phyloP scores from a whole-genome alignment of 92 coral and sea anemone genomes.

The Plumapathes pennacea region DNA sequence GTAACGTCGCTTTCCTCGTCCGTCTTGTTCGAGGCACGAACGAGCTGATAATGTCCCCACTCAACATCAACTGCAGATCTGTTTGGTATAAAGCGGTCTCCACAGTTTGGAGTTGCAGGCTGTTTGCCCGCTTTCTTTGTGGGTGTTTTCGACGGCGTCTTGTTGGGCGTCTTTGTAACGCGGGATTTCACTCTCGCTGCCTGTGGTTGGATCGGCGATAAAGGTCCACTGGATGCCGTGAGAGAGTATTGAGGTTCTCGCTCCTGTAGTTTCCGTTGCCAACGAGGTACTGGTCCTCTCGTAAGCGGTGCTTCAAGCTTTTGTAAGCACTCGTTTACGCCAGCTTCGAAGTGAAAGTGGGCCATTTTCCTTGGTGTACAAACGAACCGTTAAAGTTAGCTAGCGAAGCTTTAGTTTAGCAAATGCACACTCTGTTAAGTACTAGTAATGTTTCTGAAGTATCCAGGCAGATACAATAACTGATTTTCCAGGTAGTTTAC shows the following conservation, averaged over 20 bases:
- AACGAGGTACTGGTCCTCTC: slow-evolving; percentile 84
- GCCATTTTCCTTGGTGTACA: too few species aligned
- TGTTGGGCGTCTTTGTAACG: slow-evolving; percentile 32
- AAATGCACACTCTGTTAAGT: too few species aligned
- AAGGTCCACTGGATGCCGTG: slow-evolving; percentile 34
- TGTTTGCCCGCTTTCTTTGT: slow-evolving; percentile 58
- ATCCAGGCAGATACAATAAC: too few species aligned
- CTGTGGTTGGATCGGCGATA: slow-evolving; percentile 37
- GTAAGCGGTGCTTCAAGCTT: slow-evolving; percentile 84
- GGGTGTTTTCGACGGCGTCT: slow-evolving; percentile 80
- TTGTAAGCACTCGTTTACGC: slow-evolving; percentile 82
- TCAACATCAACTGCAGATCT: slow-evolving; percentile 73
- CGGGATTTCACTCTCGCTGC: slow-evolving; percentile 25
- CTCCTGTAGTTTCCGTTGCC: slow-evolving; percentile 85
- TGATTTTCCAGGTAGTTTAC: too few species aligned
- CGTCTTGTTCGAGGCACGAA: slow-evolving; percentile 48
- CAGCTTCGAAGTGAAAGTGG: slow-evolving; percentile 82
- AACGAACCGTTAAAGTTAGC: too few species aligned
- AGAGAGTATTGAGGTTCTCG: slow-evolving; percentile 6
- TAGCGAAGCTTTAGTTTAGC: too few species aligned
- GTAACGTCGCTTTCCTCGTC: slow-evolving; percentile 43
- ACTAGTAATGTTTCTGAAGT: too few species aligned
- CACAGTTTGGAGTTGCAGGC: slow-evolving; percentile 51
- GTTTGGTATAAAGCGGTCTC: slow-evolving; percentile 92
- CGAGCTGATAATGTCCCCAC: slow-evolving; percentile 85